Base-by-base conservation (phyloP, 64 coral and sea anemone genomes). In the Astreopora myriophthalma region DNA sequence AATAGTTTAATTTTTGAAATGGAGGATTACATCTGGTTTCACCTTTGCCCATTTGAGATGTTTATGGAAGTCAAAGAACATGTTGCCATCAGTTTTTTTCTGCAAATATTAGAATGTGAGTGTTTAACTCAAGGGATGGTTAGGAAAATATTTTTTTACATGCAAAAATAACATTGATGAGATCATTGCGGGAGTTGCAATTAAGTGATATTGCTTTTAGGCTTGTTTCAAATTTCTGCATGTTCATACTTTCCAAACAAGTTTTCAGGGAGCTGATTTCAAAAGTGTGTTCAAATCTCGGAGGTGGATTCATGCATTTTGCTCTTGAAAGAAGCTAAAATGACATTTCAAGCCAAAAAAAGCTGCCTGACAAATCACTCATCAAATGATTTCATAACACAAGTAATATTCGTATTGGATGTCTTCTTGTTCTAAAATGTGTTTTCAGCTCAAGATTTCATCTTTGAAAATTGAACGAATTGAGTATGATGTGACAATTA, bases 161-260 rank as follows among this genome's bases (percentile, higher is more conserved):
- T n/a, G 22, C 20, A 20, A 58, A 80, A 60, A 80, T 34, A 34
- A 80, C 4, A 77, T 29, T 80, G 8, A n/a, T 65, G 79, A 80
- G 51, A 80, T 34, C 9, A n/a, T 26, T 9, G 8, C 8, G 4
- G 9, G 34, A 22, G 19, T 11, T 64, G 26, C 57, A 83, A 39
- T 83, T 83, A 65, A 63, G 31, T 83, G 20, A 65, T 83, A 64
- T 83, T 83, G 79, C 51, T 19, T n/a, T 2, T 34, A 46, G 42
- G 11, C 16, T 55, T 55, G 6, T 82, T 52, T 4, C 17, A 36
- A 36, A 31, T 29, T 55, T 46, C 37, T 37, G 32, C 79, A 39
- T 13, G 24, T 5, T 64, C 61, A 64, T 64, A 22, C 24, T n/a
- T 64, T 64, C 1, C 20, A 0, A 6, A 24, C 4, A 64, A 78